These are phyloP conservation scores for Penaeus japonicus DNA, from an alignment of 1,140 invertebrate genomes.

Conservation along the genomic window DNA sequence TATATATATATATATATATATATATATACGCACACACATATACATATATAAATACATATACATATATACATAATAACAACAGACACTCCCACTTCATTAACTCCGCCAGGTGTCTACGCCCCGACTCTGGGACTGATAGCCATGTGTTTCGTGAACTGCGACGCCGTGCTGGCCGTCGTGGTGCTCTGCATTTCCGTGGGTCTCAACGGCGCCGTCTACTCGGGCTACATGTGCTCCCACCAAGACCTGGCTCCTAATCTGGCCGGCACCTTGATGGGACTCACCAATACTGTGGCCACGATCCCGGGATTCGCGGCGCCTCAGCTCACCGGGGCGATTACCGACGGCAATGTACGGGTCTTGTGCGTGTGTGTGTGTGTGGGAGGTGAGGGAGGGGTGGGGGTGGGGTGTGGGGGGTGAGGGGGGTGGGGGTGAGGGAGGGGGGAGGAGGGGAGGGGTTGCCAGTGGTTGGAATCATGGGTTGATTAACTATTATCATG, in stretches of 20 bases:
- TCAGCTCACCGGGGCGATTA: slow-evolving; percentile 68
- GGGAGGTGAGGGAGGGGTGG: too few relatives aligned
- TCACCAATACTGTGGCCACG: slow-evolving; percentile 84
- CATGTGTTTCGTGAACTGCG: neutral
- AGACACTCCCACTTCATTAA: neutral
- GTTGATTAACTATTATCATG: too few relatives aligned
- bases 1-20: too few relatives aligned
- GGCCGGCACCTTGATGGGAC: slow-evolving; percentile 82
- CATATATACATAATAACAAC: too few relatives aligned
- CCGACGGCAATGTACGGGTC: slow-evolving; percentile 60
- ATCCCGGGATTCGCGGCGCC: slow-evolving; percentile 65
- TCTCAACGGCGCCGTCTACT: slow-evolving; percentile 82
- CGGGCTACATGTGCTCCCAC: slow-evolving; percentile 83
- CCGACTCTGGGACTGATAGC: neutral
- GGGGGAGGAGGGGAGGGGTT: too few relatives aligned
- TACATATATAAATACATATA: too few relatives aligned
- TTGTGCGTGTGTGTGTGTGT: too few relatives aligned
- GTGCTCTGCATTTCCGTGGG: slow-evolving; percentile 83
- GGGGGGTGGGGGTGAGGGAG: too few relatives aligned
- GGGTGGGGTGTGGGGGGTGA: too few relatives aligned
- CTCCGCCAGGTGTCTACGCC: neutral
- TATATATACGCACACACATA: too few relatives aligned
- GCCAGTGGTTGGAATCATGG: too few relatives aligned
- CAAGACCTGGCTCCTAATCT: slow-evolving; percentile 84
- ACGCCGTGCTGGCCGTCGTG: slow-evolving; percentile 64